Percentiles rank a stretch among this genome's conserved stretches.
Evolutionary conservation across 2,888 invertebrate species (phyloP).

Genomic region (Apamea monoglypha): DNA sequence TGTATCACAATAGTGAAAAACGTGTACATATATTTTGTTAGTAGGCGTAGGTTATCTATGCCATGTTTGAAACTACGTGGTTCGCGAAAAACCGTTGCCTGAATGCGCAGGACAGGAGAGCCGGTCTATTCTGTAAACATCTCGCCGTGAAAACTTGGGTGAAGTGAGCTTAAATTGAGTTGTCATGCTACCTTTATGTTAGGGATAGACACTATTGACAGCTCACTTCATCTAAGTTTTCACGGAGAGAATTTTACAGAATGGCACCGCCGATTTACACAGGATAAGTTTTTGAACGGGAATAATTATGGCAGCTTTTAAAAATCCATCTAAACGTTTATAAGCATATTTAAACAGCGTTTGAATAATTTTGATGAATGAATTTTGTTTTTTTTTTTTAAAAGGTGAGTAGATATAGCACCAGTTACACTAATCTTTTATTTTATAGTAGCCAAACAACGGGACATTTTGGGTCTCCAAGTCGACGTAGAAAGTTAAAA

Average conservation of each 20-base stretch:
- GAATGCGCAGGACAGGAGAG: background rate
- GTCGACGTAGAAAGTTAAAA: background rate
- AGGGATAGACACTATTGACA: background rate
- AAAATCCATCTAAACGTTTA: background rate
- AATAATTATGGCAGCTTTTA: background rate
- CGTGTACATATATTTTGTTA: slow-evolving; percentile 24
- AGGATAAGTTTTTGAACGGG: background rate
- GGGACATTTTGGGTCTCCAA: background rate
- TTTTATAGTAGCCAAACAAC: background rate
- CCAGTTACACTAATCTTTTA: background rate
- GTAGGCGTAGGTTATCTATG: background rate
- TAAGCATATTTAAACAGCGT: background rate
- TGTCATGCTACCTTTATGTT: too few species aligned
- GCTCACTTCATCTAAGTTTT: background rate
- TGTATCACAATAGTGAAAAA: slow-evolving; percentile 18
- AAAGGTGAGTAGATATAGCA: background rate
- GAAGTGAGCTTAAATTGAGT: background rate
- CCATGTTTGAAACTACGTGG: background rate
- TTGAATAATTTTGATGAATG: too few species aligned
- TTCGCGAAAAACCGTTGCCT: background rate
- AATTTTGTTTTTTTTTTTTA: too few species aligned
- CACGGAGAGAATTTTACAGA: too few species aligned
- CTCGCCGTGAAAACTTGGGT: too few species aligned
- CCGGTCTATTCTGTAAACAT: background rate
- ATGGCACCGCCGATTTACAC: background rate